Percentiles rank a stretch among this genome's conserved stretches.
These are phyloP conservation scores for Callospermophilus lateralis DNA, from an alignment of 2,113 vertebrate genomes.

Conservation along the genomic window DNA sequence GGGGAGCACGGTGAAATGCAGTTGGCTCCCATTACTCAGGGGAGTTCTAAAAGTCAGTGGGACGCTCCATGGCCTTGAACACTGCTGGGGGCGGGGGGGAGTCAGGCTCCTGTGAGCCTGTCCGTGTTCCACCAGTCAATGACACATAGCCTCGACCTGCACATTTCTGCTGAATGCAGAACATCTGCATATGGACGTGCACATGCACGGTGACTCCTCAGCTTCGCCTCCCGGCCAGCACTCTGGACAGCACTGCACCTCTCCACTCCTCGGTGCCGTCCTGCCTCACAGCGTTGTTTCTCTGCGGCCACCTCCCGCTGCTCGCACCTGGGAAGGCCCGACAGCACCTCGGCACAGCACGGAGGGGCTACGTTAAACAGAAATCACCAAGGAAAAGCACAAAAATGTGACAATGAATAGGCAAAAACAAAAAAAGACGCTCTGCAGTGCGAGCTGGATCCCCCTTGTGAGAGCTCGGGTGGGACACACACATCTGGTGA, in stretches of 20 bases:
- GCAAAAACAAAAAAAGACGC: background rate
- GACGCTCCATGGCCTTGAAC: fast-evolving
- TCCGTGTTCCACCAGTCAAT: fast-evolving
- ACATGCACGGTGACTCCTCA: too few species aligned
- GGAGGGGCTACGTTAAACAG: background rate
- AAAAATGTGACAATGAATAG: background rate
- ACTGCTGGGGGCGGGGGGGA: background rate
- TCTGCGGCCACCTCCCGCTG: background rate
- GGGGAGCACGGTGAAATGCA: too few species aligned
- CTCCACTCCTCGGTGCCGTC: too few species aligned
- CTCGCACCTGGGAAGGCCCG: too few species aligned
- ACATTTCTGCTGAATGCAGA: background rate
- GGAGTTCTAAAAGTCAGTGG: background rate
- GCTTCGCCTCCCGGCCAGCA: too few species aligned
- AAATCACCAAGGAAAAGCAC: background rate
- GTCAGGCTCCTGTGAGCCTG: too few species aligned
- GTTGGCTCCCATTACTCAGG: fast-evolving
- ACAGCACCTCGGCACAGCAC: fast-evolving
- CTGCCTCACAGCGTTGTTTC: background rate
- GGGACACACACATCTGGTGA: too few species aligned
- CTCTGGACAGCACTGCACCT: too few species aligned
- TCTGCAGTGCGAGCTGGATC: background rate
- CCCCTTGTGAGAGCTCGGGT: background rate
- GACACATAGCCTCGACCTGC: fast-evolving
- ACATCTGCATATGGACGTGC: too few species aligned